Evolutionary conservation across 92 coral and sea anemone genomes (phyloP).

Genomic region (Diadumene lineata): DNA sequence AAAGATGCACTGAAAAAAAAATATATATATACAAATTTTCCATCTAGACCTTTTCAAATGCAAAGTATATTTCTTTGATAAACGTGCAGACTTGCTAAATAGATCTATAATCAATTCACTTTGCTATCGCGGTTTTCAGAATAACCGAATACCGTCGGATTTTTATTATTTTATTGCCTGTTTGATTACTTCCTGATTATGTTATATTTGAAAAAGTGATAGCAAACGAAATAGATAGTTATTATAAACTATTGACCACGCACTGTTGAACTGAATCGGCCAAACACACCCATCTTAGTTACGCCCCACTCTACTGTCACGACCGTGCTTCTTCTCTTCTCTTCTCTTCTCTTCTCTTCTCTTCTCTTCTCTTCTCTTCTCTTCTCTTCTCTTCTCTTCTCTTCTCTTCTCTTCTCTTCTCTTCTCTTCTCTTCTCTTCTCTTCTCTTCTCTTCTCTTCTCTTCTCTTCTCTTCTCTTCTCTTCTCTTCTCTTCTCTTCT

Average conservation of each 20-base stretch:
- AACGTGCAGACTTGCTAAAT: no score
- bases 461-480: no score
- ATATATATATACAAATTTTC: no score
- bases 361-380: not conserved
- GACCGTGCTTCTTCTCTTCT: not conserved
- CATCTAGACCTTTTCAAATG: no score
- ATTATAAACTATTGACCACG: not conserved
- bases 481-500: no score
- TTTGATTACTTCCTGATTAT: not conserved
- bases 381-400: no score
- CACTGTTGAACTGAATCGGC: not conserved
- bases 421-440: no score
- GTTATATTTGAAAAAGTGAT: not conserved
- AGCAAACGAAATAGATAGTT: not conserved
- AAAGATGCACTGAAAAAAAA: no score
- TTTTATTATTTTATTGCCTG: not conserved
- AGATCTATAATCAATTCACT: no score
- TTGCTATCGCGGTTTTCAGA: conserved; percentile 9
- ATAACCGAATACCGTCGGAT: not conserved
- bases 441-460: no score
- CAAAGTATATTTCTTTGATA: no score
- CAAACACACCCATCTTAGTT: not conserved
- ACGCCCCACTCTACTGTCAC: not conserved
- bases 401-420: no score
- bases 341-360: not conserved